Evolutionary conservation across 2,888 invertebrate species (phyloP).

Genomic region (Chouioia cunea): DNA sequence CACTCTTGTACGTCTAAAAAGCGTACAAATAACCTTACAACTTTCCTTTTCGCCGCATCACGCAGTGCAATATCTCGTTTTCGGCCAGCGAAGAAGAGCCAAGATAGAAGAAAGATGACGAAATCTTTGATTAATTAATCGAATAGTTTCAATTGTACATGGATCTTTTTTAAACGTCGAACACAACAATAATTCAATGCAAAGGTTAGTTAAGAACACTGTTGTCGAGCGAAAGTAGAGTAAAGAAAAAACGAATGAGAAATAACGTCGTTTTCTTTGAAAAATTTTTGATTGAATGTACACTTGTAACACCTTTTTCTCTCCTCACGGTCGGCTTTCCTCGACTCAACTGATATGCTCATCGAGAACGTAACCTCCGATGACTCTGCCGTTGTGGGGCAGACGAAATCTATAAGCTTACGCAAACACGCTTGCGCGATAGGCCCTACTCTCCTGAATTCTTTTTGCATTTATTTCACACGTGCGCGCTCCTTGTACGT

Average conservation of each 20-base stretch:
- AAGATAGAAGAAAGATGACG: not conserved
- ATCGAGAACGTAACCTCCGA: no score
- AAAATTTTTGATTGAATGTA: no score
- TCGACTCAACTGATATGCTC: no score
- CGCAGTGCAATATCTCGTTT: not conserved
- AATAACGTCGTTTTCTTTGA: no score
- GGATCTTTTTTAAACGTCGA: not conserved
- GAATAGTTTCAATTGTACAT: not conserved
- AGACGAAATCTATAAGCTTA: no score
- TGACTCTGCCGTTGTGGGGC: no score
- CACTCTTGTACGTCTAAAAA: not conserved
- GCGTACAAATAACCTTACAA: not conserved
- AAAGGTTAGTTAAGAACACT: conserved; percentile 15
- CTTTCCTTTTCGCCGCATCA: conserved; percentile 11
- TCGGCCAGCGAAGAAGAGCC: conserved; percentile 8
- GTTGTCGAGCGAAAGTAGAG: not conserved
- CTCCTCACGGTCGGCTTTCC: no score
- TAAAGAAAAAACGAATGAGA: no score
- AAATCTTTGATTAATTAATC: conserved; percentile 12
- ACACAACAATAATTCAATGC: not conserved
- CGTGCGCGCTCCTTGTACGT: not conserved
- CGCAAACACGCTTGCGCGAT: no score
- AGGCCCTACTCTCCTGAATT: not conserved
- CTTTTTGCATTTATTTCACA: not conserved
- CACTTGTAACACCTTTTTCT: no score